These are phyloP conservation scores for Euura saliciscinereae DNA, from an alignment of 1,140 invertebrate species.

Conservation along the genomic window DNA sequence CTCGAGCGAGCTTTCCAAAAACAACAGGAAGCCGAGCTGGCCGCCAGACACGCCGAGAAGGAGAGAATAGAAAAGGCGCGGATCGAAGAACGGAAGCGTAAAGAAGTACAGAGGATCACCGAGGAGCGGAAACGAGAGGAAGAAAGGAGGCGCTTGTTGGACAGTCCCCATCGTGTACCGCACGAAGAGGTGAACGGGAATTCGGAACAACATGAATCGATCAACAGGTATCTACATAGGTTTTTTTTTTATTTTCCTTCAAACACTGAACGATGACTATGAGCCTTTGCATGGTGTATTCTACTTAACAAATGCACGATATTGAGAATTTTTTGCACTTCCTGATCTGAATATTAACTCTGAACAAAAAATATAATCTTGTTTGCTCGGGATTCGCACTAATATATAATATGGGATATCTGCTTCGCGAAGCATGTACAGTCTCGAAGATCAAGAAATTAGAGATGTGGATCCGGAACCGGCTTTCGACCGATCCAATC, in stretches of 20 bases:
- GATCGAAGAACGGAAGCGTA: constrained; percentile 78
- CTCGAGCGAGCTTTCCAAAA: constrained; percentile 82
- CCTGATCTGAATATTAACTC: too few species aligned
- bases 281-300: too few species aligned
- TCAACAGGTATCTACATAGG: constrained; percentile 38
- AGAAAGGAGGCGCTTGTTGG: constrained; percentile 63
- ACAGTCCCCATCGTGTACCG: constrained; percentile 42
- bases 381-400: not conserved
- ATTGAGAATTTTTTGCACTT: too few species aligned
- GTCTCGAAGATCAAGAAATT: not conserved
- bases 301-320: too few species aligned
- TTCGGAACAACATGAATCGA: constrained; percentile 51
- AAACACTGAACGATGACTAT: not conserved
- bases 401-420: not conserved
- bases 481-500: not conserved
- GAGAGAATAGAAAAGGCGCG: constrained; percentile 78
- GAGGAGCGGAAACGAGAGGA: constrained; percentile 78
- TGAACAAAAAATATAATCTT: too few species aligned
- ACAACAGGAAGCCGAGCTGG: constrained; percentile 75
- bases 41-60: constrained; percentile 74
- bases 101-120: constrained; percentile 86
- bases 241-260: constrained; percentile 7
- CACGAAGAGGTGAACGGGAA: constrained; percentile 63
- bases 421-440: constrained; percentile 8
- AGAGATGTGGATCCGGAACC: constrained; percentile 4